Base-by-base conservation (phyloP, 2,113 vertebrate genomes). In the Mungos mungo region DNA sequence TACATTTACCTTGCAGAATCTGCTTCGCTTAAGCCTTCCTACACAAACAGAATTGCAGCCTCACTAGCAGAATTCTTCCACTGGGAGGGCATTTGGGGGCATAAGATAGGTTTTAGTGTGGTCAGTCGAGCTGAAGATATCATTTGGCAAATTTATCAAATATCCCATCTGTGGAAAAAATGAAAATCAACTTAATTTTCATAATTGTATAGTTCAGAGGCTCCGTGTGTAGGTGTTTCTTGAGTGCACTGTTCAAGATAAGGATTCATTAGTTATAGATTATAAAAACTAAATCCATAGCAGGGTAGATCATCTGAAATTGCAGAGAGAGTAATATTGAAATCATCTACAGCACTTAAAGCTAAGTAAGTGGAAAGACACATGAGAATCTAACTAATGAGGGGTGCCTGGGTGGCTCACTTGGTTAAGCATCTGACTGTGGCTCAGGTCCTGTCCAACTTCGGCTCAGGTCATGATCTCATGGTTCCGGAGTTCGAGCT, bases 341-440 rank as follows among this genome's bases (percentile, higher is more conserved):
- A 95, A 72, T 94, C 50, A 93, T 66, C 92, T n/a, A 33, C 50
- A 60, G 54, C 91, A 76, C 81, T 98, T 81, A 90, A 92, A 93
- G 69, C 65, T 96, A 93, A 98, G 52, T 88, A 90, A 87, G 93
- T 96, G 66, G 85, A 95, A 92, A 2, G 9, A 71, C 6, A 27
- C 25, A 5, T 80, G 87, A 52, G 86, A 90, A 84, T 89, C 35
- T 88, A 80, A 29, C 66, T 91, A 52, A 69, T 11, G 50, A n/a
- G 57, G 54, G 19, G 18, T 7, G 18, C 21, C 57, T 60, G 57
- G 57, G 57, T 60, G 57, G 21, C 57, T 60, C 57, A 60, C 21
- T 60, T 8, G 8, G 57, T 60, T 60, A 23, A 60, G 57, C 57
- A 2, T 60, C 57, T 9, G 21, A 60, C 57, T 25, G 23, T 2